phyloP scores from a whole-genome alignment of 2,113 vertebrate species.

The Girardinichthys multiradiatus region DNA sequence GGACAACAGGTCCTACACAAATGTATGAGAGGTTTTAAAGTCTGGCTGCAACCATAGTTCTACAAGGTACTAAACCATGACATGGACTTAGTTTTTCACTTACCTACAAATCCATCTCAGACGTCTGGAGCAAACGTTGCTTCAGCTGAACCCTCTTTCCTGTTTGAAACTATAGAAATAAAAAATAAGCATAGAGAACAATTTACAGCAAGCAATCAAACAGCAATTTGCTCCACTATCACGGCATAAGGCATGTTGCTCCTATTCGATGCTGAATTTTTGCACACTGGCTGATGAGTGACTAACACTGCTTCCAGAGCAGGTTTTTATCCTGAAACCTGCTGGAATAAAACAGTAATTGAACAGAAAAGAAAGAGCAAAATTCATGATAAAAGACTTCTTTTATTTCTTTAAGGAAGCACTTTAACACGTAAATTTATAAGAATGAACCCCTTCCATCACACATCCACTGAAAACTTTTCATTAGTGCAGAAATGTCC shows the following conservation, averaged over 20 bases:
- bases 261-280: conserved; percentile 19
- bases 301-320: conserved; percentile 32
- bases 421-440: background rate
- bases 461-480: background rate
- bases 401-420: conserved; percentile 45
- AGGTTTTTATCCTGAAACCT: conserved; percentile 38
- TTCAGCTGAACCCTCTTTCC: conserved; percentile 12
- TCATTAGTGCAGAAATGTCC: background rate
- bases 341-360: conserved; percentile 30
- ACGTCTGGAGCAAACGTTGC: background rate
- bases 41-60: too few relatives aligned
- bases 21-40: too few relatives aligned
- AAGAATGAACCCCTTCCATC: conserved; percentile 19
- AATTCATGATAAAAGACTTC: conserved; percentile 42
- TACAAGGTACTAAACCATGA: too few relatives aligned
- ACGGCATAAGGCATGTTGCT: conserved; percentile 8
- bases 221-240: conserved; percentile 46
- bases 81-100: too few relatives aligned
- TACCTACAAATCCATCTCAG: background rate
- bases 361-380: background rate
- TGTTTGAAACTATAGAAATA: conserved; percentile 24
- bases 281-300: conserved; percentile 17
- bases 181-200: conserved; percentile 24
- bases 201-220: conserved; percentile 35
- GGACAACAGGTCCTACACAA: too few relatives aligned